Conservation (phyloP, 1,140 invertebrate genomes). For the Dendroctonus ponderosae region DNA sequence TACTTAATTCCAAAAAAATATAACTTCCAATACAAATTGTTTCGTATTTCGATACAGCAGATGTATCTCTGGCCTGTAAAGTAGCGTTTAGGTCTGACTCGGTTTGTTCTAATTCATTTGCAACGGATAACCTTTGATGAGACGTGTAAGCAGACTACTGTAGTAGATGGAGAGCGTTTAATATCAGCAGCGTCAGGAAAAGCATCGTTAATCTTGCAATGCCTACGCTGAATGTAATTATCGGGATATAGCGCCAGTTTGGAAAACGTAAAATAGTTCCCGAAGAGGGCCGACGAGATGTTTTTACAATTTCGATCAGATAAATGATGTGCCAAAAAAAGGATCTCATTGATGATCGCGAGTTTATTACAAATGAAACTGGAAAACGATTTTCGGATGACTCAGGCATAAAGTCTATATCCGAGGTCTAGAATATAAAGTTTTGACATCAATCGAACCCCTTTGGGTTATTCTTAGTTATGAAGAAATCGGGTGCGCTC, state of each 20-base stretch:
- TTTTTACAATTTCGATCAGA: conserved; percentile 24
- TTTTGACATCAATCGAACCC: too few species aligned
- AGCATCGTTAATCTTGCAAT: conserved; percentile 49
- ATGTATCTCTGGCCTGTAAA: conserved; percentile 1
- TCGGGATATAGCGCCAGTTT: conserved; percentile 37
- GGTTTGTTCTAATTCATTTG: conserved; percentile 28
- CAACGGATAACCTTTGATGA: conserved; percentile 37
- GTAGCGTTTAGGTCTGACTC: conserved; percentile 4
- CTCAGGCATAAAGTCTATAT: too few species aligned
- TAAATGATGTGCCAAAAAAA: conserved; percentile 14
- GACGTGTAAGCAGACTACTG: conserved; percentile 39
- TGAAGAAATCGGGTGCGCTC: too few species aligned
- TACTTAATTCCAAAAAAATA: too few species aligned
- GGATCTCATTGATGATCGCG: neutral
- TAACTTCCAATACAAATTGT: too few species aligned
- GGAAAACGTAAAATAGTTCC: conserved; percentile 29
- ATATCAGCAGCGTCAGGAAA: conserved; percentile 47
- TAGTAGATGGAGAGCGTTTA: conserved; percentile 43
- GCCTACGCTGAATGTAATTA: conserved; percentile 50
- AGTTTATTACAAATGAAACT: neutral
- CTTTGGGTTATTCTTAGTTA: too few species aligned
- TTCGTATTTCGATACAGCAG: too few species aligned
- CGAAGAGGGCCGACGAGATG: conserved; percentile 13
- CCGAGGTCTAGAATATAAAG: too few species aligned
- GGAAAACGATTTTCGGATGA: too few species aligned